Evolutionary conservation across 1,140 invertebrate genomes (phyloP).

Genomic region (Lycorma delicatula): DNA sequence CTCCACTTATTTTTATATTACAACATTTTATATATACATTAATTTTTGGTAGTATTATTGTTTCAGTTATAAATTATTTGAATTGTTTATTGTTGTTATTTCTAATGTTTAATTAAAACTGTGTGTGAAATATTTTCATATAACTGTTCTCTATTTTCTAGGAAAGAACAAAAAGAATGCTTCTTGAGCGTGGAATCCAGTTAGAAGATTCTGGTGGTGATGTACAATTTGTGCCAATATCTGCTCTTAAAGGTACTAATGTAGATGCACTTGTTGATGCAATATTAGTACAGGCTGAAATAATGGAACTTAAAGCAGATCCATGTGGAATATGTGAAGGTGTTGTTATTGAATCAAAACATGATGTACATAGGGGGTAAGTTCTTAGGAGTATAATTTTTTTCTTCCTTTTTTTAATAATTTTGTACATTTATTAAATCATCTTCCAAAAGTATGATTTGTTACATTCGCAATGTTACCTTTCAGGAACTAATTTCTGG

Average conservation of each 20-base stretch:
- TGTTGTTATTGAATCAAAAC: slow-evolving; percentile 77
- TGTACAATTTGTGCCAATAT: slow-evolving; percentile 83
- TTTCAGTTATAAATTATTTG: too few relatives aligned
- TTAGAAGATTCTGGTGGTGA: slow-evolving; percentile 89
- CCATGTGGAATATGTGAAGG: slow-evolving; percentile 79
- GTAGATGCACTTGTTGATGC: slow-evolving; percentile 75
- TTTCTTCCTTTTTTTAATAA: neutral
- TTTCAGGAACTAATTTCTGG: too few relatives aligned
- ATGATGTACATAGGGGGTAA: slow-evolving; percentile 61
- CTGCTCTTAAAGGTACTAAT: slow-evolving; percentile 78
- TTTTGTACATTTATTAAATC: too few relatives aligned
- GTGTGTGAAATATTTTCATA: slow-evolving; percentile 10
- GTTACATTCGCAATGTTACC: too few relatives aligned
- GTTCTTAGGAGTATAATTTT: slow-evolving; percentile 10
- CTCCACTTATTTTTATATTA: too few relatives aligned
- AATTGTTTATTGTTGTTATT: too few relatives aligned
- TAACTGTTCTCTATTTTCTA: slow-evolving; percentile 36
- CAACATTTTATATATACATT: too few relatives aligned
- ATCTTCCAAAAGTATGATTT: too few relatives aligned
- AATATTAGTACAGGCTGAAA: slow-evolving; percentile 75
- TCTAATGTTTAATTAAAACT: too few relatives aligned
- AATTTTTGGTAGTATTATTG: too few relatives aligned
- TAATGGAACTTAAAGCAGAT: slow-evolving; percentile 78
- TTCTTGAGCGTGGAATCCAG: slow-evolving; percentile 67
- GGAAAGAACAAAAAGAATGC: slow-evolving; percentile 63